Percentiles rank a stretch among this genome's conserved stretches.
phyloP scores from a whole-genome alignment of 2,797 vertebrate genomes.

The Danio kyathit region DNA sequence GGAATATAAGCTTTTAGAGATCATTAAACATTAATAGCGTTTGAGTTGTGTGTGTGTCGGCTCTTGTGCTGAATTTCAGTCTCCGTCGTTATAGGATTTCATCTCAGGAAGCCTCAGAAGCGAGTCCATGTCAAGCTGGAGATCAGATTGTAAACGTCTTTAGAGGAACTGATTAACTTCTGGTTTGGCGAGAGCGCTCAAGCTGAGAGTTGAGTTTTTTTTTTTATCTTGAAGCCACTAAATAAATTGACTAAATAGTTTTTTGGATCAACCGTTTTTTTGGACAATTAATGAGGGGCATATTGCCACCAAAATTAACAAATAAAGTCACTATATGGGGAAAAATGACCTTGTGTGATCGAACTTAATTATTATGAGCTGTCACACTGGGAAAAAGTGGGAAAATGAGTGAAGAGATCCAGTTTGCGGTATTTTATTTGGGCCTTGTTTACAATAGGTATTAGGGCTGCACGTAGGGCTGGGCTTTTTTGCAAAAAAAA shows the following conservation, averaged over 20 bases:
- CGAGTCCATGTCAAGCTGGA: constrained; percentile 60
- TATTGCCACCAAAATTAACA: too few relatives aligned
- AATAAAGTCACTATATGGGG: too few relatives aligned
- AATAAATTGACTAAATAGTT: constrained; percentile 17
- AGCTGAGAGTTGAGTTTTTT: background rate
- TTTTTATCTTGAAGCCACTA: background rate
- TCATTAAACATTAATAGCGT: constrained; percentile 81
- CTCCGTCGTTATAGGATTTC: constrained; percentile 74
- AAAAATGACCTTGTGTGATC: too few relatives aligned
- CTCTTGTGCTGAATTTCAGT: constrained; percentile 74
- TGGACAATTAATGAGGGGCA: too few relatives aligned
- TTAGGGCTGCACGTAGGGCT: too few relatives aligned
- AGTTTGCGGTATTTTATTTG: too few relatives aligned
- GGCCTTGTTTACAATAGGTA: too few relatives aligned
- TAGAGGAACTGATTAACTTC: constrained; percentile 68
- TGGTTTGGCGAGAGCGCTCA: constrained; percentile 10
- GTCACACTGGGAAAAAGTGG: too few relatives aligned
- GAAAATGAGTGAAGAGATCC: too few relatives aligned
- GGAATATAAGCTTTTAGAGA: constrained; percentile 77
- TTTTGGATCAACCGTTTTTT: background rate
- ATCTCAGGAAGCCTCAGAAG: constrained; percentile 67
- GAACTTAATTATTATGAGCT: too few relatives aligned
- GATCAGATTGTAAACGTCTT: constrained; percentile 67
- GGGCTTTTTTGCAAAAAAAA: too few relatives aligned
- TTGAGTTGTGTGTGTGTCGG: constrained; percentile 65